Evolutionary conservation across 2,888 invertebrate species (phyloP).

Genomic region (Cantharis lateralis): DNA sequence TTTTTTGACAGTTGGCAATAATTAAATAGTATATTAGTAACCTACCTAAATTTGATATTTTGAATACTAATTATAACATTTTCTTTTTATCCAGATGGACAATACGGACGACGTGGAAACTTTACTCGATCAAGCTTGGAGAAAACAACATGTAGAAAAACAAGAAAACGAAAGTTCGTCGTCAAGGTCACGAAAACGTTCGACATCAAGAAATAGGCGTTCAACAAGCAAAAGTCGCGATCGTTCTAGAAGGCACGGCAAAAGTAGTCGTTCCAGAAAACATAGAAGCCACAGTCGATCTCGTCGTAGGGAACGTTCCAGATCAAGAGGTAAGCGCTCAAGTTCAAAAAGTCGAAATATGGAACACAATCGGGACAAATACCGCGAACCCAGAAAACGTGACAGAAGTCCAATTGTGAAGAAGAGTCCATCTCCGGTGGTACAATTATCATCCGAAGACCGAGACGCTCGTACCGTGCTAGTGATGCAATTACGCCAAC

Average conservation of each 20-base stretch:
- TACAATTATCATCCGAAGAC: constrained; percentile 92
- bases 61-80: too few relatives aligned
- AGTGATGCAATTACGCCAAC: constrained; percentile 96
- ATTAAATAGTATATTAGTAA: too few relatives aligned
- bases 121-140: background rate
- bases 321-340: constrained; percentile 34
- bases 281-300: constrained; percentile 24
- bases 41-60: too few relatives aligned
- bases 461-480: constrained; percentile 98
- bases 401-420: constrained; percentile 39
- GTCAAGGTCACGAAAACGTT: constrained; percentile 47
- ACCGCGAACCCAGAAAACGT: constrained; percentile 45
- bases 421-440: constrained; percentile 61
- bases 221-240: constrained; percentile 38
- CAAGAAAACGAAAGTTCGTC: constrained; percentile 36
- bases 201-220: constrained; percentile 42
- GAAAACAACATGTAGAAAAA: constrained; percentile 38
- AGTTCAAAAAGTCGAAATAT: constrained; percentile 33
- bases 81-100: background rate
- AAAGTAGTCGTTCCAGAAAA: constrained; percentile 35
- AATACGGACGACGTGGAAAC: background rate
- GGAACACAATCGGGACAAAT: constrained; percentile 18
- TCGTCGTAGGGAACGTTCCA: constrained; percentile 50
- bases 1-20: too few relatives aligned
- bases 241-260: constrained; percentile 38